phyloP scores from a whole-genome alignment of 1,140 invertebrate genomes.

The Drosophila bocqueti region DNA sequence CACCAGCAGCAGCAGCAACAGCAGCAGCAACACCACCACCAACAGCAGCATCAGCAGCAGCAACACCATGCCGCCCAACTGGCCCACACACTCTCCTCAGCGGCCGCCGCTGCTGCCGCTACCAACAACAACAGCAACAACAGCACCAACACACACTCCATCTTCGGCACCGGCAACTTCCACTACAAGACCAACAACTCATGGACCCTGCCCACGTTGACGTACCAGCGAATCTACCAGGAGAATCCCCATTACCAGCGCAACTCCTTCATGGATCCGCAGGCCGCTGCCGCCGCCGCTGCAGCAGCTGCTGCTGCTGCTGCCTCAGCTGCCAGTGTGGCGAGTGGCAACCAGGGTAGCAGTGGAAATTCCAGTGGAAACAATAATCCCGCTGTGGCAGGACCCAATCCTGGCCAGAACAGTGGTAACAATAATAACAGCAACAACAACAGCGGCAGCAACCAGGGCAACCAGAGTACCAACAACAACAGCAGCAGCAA shows the following conservation, averaged over 20 bases:
- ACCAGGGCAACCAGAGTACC: neutral
- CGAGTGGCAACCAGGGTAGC: slow-evolving; percentile 15
- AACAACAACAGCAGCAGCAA: slow-evolving; percentile 5
- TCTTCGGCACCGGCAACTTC: slow-evolving; percentile 82
- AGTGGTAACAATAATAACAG: neutral
- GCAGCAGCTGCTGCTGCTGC: slow-evolving; percentile 28
- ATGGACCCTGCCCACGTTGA: slow-evolving; percentile 77
- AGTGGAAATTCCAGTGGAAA: slow-evolving; percentile 17
- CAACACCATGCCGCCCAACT: slow-evolving; percentile 75
- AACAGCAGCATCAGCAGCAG: slow-evolving; percentile 51
- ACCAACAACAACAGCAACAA: slow-evolving; percentile 35
- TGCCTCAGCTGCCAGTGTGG: slow-evolving; percentile 28
- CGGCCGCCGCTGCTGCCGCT: slow-evolving; percentile 55
- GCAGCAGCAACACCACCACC: slow-evolving; percentile 29
- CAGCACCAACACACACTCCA: slow-evolving; percentile 76
- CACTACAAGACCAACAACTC: slow-evolving; percentile 84
- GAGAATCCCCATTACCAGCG: slow-evolving; percentile 78
- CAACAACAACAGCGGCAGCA: neutral
- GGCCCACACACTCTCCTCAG: slow-evolving; percentile 64
- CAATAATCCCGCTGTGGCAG: slow-evolving; percentile 15
- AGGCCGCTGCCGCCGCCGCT: slow-evolving; percentile 23
- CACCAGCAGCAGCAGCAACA: slow-evolving; percentile 62
- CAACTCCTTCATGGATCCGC: slow-evolving; percentile 68
- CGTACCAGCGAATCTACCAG: slow-evolving; percentile 77
- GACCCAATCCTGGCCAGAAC: slow-evolving; percentile 15